These are phyloP conservation scores for Hirudinaria manillensis DNA, from an alignment of 2,888 invertebrate genomes.

Conservation along the genomic window DNA sequence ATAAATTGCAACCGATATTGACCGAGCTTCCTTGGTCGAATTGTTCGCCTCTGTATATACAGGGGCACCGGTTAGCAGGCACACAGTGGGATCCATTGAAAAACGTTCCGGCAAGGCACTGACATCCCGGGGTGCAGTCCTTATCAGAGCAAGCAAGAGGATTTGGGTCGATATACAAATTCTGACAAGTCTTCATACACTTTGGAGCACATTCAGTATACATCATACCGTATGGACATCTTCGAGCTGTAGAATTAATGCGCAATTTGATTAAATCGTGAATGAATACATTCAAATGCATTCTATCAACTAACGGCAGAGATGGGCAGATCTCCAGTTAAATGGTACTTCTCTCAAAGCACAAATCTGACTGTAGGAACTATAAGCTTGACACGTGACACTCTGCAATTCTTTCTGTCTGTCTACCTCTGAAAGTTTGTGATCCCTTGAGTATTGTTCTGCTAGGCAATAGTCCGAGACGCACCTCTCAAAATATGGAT, in stretches of 20 bases:
- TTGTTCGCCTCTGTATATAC: constrained; percentile 39
- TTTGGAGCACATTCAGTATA: constrained; percentile 77
- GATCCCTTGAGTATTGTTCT: constrained; percentile 47
- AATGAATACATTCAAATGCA: background rate
- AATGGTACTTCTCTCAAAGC: constrained; percentile 54
- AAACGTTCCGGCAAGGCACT: constrained; percentile 36
- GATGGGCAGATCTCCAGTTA: constrained; percentile 71
- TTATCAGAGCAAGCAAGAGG: constrained; percentile 23
- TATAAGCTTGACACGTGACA: constrained; percentile 60
- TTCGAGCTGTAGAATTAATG: constrained; percentile 32
- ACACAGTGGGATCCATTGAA: constrained; percentile 31
- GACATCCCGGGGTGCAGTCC: constrained; percentile 37
- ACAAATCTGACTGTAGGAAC: constrained; percentile 72
- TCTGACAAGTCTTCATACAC: constrained; percentile 70
- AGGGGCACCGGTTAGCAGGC: constrained; percentile 32
- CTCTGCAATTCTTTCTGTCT: constrained; percentile 20
- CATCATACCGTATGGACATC: constrained; percentile 61
- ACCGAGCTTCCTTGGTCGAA: constrained; percentile 41
- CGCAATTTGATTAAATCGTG: background rate
- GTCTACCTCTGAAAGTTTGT: background rate
- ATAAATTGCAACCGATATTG: constrained; percentile 44
- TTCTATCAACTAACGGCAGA: constrained; percentile 69
- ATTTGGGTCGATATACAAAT: constrained; percentile 35
- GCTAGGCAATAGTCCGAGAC: constrained; percentile 70
- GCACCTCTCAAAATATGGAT: constrained; percentile 56